Evolutionary conservation across 2,888 invertebrate species (phyloP).

Genomic region (Apamea crenata): DNA sequence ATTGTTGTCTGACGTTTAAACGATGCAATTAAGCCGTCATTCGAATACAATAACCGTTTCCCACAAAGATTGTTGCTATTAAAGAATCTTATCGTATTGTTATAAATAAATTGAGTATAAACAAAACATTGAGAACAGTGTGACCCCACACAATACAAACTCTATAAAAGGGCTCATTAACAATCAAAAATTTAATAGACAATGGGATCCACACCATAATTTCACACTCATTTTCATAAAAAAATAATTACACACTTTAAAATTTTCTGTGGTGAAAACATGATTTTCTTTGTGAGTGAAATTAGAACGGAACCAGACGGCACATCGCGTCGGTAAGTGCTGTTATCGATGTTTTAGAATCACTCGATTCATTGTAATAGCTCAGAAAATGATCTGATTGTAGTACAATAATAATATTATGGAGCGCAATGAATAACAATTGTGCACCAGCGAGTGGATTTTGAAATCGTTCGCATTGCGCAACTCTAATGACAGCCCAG

Average conservation of each 20-base stretch:
- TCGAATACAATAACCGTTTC: constrained; percentile 53
- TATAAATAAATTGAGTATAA: constrained; percentile 38
- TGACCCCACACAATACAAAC: constrained; percentile 42
- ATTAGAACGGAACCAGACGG: constrained; percentile 65
- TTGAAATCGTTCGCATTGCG: constrained; percentile 71
- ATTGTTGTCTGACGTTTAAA: constrained; percentile 43
- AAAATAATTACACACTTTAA: constrained; percentile 62
- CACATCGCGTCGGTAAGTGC: constrained; percentile 60
- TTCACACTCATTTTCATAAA: constrained; percentile 59
- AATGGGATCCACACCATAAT: constrained; percentile 57
- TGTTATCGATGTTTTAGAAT: constrained; percentile 68
- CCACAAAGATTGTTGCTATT: constrained; percentile 36
- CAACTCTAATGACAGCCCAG: constrained; percentile 66
- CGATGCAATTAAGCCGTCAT: constrained; percentile 52
- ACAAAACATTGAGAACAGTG: constrained; percentile 56
- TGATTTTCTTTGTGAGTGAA: constrained; percentile 66
- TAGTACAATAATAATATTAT: constrained; percentile 72
- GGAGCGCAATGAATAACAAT: constrained; percentile 72
- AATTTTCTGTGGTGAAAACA: constrained; percentile 63
- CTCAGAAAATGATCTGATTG: constrained; percentile 72
- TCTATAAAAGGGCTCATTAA: constrained; percentile 50
- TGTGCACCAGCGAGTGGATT: constrained; percentile 70
- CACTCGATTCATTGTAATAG: constrained; percentile 73
- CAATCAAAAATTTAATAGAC: constrained; percentile 56
- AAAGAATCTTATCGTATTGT: constrained; percentile 42